Base-by-base conservation (phyloP, 2,888 invertebrate species). In the Orthosia gracilis region DNA sequence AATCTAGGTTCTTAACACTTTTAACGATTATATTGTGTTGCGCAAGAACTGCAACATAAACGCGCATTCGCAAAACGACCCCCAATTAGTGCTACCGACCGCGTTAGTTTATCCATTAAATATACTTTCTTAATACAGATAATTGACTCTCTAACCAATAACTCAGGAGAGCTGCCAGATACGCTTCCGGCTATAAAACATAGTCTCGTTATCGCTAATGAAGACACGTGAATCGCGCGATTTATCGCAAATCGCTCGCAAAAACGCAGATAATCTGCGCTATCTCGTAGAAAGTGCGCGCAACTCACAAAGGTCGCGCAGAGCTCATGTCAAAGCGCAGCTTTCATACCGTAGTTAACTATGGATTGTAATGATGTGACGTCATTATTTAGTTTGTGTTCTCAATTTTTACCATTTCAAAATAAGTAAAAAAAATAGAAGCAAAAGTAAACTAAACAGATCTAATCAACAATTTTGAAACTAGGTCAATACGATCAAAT, bases 321-420 rank as follows among this genome's bases (percentile, higher is more conserved):
- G 73, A 67, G 78, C 81, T 75, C 82, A 83, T 85, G 86, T 86
- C 87, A 87, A 86, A 87, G 81, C 83, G 84, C 86, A 88, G 87
- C 92, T 92, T 91, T 92, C 92, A 89, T 89, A 82, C 88, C 86
- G 78, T 84, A 89, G 0, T 7, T 31, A 31, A 0, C 31, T 31
- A 31, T 74, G 62, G 69, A 76, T 64, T 59, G 61, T 80, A 64
- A 73, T 72, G 67, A 21, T 67, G 57, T 83, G 85, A 83, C 71
- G 80, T 78, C 78, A 84, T 69, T 45, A 13, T 12, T 54, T 17
- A 61, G 45, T 49, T 47, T 47, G 40, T 74, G 64, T 68, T 87
- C 78, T 79, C 65, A 68, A 69, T 76, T 74, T 57, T 62, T 23
- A 18, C 3, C 2, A 57, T 47, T 52, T 18, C 31, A 31, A 47